These are phyloP conservation scores for Macroramphosus scolopax DNA, from an alignment of 2,797 vertebrate species.

Conservation along the genomic window DNA sequence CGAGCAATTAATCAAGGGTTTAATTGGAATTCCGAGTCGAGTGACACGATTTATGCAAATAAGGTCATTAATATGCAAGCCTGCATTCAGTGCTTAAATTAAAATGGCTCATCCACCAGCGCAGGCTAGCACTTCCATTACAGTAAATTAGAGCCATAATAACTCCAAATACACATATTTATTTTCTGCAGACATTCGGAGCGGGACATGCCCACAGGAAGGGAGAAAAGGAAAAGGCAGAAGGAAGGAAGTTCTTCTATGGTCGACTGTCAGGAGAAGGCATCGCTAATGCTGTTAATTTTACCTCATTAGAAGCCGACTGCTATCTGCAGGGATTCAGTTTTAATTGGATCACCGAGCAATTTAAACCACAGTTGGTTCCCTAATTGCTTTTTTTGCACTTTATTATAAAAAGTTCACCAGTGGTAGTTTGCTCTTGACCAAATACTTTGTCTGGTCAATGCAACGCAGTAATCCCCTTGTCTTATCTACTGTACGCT, in stretches of 20 bases:
- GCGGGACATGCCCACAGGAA: conserved; percentile 62
- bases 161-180: conserved; percentile 80
- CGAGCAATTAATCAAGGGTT: conserved; percentile 80
- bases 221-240: conserved; percentile 49
- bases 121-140: conserved; percentile 72
- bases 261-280: conserved; percentile 41
- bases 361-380: conserved; percentile 60
- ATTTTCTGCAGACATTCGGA: conserved; percentile 65
- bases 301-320: conserved; percentile 68
- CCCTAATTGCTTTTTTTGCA: conserved; percentile 58
- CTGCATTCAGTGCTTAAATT: conserved; percentile 69
- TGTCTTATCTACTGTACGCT: conserved; percentile 33
- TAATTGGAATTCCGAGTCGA: conserved; percentile 80
- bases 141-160: conserved; percentile 75
- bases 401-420: conserved; percentile 58
- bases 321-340: conserved; percentile 69
- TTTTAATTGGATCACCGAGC: conserved; percentile 76
- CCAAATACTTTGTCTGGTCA: conserved; percentile 35
- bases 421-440: conserved; percentile 36
- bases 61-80: conserved; percentile 77
- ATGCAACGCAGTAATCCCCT: conserved; percentile 10
- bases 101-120: conserved; percentile 72
- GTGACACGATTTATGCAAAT: conserved; percentile 83
- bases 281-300: conserved; percentile 67
- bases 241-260: conserved; percentile 35